phyloP scores from a whole-genome alignment of 1,140 invertebrate genomes.

The Stratiolaelaps scimitus region DNA sequence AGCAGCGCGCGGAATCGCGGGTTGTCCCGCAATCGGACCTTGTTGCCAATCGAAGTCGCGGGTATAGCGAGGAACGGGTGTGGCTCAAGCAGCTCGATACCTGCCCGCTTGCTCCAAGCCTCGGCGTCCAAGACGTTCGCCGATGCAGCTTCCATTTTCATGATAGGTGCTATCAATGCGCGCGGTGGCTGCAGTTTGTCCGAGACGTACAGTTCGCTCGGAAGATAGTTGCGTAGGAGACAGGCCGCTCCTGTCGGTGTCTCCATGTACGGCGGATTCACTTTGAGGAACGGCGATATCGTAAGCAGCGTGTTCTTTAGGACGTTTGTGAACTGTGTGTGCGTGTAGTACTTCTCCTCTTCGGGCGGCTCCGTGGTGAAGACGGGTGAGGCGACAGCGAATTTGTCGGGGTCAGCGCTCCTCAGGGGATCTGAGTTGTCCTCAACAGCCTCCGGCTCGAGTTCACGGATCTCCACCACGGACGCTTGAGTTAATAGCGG shows the following conservation, averaged over 20 bases:
- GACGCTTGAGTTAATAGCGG: constrained; percentile 15
- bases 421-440: constrained; percentile 33
- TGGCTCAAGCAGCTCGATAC: constrained; percentile 37
- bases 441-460: constrained; percentile 23
- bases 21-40: constrained; percentile 36
- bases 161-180: constrained; percentile 33
- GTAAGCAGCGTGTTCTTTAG: constrained; percentile 27
- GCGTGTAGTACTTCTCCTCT: constrained; percentile 5
- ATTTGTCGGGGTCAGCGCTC: constrained; percentile 8
- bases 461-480: constrained; percentile 13
- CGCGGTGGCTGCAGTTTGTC: constrained; percentile 39
- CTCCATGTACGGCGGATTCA: constrained; percentile 73
- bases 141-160: constrained; percentile 30
- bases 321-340: constrained; percentile 28
- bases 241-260: constrained; percentile 66
- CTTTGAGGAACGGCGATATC: constrained; percentile 66
- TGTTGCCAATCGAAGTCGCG: neutral
- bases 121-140: neutral
- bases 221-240: constrained; percentile 59
- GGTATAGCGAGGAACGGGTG: constrained; percentile 52
- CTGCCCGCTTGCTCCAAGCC: constrained; percentile 30
- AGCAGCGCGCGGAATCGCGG: constrained; percentile 55
- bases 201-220: constrained; percentile 64
- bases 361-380: neutral
- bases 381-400: constrained; percentile 3